Base-by-base conservation (phyloP, 2,888 invertebrate genomes). In the Apodemia mormo region DNA sequence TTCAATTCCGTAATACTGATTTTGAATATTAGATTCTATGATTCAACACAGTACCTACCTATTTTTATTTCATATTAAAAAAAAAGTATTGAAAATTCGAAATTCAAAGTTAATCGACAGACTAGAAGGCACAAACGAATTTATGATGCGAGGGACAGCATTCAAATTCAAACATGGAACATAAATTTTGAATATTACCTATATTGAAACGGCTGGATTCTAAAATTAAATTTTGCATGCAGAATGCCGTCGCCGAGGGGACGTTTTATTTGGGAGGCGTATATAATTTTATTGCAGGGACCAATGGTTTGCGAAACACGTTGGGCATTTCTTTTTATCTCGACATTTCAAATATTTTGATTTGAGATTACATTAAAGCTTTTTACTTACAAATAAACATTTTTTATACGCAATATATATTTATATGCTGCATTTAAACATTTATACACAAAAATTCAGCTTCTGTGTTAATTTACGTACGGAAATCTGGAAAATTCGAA, bases 211-310 rank as follows among this genome's bases (percentile, higher is more conserved):
- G 87, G 83, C 82, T 80, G 88, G 88, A 90, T 89, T 90, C 85
- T 91, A 90, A 93, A 93, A 93, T 93, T 92, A 86, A 92, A 90
- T 92, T 92, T 89, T 88, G 93, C 92, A 93, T 92, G 90, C 93
- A 87, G 88, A 92, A 90, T 79, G 85, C 77, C 83, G 85, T 74
- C 81, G 83, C 78, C 82, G 76, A 76, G 77, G 75, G 77, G 79
- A 81, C 85, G 84, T 84, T 88, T 89, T 93, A 93, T 93, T 93
- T 89, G 86, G 92, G 87, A 92, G 93, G 93, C 93, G 93, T 93
- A 90, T 91, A 93, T 92, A 93, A 93, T 93, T 93, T 92, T 92
- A 92, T 90, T 88, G 88, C 88, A 78, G 85, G 86, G 92, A 86
- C 92, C 92, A 90, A 90, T 89, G 92, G 90, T 87, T 91, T 82